Base-by-base conservation (phyloP, 2,797 vertebrate species). In the Amazona finschi region DNA sequence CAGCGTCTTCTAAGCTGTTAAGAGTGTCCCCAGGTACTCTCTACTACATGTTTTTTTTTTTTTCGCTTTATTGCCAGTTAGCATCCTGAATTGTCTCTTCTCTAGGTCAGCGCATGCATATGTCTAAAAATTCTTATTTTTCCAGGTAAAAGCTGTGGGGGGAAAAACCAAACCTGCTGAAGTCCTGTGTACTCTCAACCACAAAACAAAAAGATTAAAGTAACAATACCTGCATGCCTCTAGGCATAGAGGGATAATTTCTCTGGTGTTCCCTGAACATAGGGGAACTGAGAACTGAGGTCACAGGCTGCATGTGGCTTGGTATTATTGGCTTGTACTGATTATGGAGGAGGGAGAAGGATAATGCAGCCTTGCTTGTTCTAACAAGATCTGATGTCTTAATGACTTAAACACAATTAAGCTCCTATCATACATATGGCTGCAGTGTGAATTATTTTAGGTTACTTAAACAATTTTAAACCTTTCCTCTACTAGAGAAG, bases 361-460 rank as follows among this genome's bases (percentile, higher is more conserved):
- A 16, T 57, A 77, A 67, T 61, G 19, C 57, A 92, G 30, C 65
- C 79, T 80, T 80, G 46, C 76, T 89, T 91, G 70, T 91, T 92
- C 76, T 65, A 81, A 93, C 66, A 58, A 44, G 79, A 86, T 69
- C 36, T 61, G 17, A 28, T 78, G 49, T 72, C 58, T 83, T 93
- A 87, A 90, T 65, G 66, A 44, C 39, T 94, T 84, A 46, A 76
- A 55, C 43, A 44, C 62, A 84, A 8, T 82, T 79, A 60, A 44
- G 36, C 19, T 84, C 24, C 46, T 86, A 30, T 49, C 6, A 0
- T 86, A 41, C 12, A 4, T 62, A 2, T 31, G 55, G 19, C 53
- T 84, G 15, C 41, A 41, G 28, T 49, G 60, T 78, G 67, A 70
- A 27, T 60, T 81, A 21, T 61, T 91, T 87, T 50, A 81, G 25